Evolutionary conservation across 2,113 vertebrate genomes (phyloP), one percentile per base, ranked within the genome.

Genomic region (Aegithalos caudatus): DNA sequence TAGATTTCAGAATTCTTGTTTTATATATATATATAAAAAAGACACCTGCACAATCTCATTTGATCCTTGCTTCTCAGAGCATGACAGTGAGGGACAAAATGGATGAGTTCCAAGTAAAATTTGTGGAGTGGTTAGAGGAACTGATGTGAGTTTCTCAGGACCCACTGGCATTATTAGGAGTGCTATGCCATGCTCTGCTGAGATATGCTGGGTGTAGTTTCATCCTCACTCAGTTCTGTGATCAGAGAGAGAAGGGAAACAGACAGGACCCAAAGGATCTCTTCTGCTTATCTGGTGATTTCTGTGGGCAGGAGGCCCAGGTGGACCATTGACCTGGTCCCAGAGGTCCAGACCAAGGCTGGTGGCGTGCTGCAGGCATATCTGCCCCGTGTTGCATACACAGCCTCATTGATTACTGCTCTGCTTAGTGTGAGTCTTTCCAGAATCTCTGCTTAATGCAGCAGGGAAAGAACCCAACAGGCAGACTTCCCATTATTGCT

Each of bases 301-400:
- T 76, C 65, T 79, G 29, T 29, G 56, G 23, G 51, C 38, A 18
- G 14, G 16, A 70, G 16, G 12, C 17, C 8, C 62, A 51, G 27
- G 21, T 23, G 15, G 50, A n/a, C 22, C 20, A 35, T 2, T 28
- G 25, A 5, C 44, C 9, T 76, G 16, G 57, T 19, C 17, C 13
- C 42, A 42, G 29, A 35, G 37, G 33, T 45, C 51, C 48, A 56
- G 37, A 58, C 50, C 2, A 1, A 54, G 37, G n/a, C 50, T 37
- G 7, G 8, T 24, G 23, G 7, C 19, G 7, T 53, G 18, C 53
- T 65, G 50, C 37, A 37, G 40, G 27, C 13, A 15, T 29, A 5
- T 51, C 40, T 44, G 24, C 12, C 45, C n/a, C 23, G 6, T 0
- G 0, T 7, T 38, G 40, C 23, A 21, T 12, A 13, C 19, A 19